Percentiles rank a stretch among this genome's conserved stretches.
These are phyloP conservation scores for Omphaloscelis lunosa DNA, from an alignment of 2,888 invertebrate species.

Conservation along the genomic window DNA sequence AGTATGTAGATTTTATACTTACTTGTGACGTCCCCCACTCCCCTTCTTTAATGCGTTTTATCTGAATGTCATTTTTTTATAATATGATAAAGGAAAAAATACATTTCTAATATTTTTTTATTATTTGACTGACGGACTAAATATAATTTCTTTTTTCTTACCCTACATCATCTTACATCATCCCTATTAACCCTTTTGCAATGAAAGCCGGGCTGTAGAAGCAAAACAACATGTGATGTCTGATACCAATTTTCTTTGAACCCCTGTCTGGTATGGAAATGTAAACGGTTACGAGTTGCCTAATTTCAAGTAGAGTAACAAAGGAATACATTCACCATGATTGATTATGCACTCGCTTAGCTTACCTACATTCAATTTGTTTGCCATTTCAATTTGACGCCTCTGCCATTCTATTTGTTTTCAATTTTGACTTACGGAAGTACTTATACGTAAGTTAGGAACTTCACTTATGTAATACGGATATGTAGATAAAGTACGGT, in stretches of 20 bases:
- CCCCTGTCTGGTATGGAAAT: not conserved
- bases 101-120: too few relatives aligned
- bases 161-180: too few relatives aligned
- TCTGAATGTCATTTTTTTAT: too few relatives aligned
- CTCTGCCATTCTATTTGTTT: slow-evolving; percentile 24
- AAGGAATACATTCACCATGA: slow-evolving; percentile 17
- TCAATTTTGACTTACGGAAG: not conserved
- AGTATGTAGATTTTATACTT: too few relatives aligned
- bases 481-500: not conserved
- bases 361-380: not conserved
- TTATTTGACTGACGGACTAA: too few relatives aligned
- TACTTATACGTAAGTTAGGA: slow-evolving; percentile 12
- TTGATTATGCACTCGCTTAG: slow-evolving; percentile 18
- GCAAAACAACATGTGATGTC: too few relatives aligned
- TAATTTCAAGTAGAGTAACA: not conserved
- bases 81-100: too few relatives aligned
- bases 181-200: not conserved
- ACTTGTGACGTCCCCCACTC: too few relatives aligned
- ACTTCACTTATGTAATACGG: slow-evolving; percentile 25
- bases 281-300: not conserved
- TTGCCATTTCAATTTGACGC: slow-evolving; percentile 25
- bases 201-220: not conserved
- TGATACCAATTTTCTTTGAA: too few relatives aligned
- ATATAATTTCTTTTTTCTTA: too few relatives aligned
- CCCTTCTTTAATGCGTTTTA: too few relatives aligned